These are phyloP conservation scores for Papilio xuthus DNA, from an alignment of 1,140 invertebrate genomes.

Conservation along the genomic window DNA sequence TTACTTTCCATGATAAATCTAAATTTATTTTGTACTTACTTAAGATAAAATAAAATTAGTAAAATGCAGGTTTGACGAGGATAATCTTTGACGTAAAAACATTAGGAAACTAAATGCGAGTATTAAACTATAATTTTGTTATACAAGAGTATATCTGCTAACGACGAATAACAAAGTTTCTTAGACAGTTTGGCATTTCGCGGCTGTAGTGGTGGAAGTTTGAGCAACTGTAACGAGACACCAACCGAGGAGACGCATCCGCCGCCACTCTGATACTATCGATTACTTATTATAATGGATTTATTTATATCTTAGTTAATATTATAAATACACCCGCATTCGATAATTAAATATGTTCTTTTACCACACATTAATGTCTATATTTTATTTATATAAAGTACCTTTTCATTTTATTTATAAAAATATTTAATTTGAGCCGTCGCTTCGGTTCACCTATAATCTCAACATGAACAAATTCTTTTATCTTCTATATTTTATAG, in stretches of 20 bases:
- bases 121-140: conserved; percentile 12
- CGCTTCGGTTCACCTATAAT: too few species aligned
- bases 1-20: not conserved
- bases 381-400: too few species aligned
- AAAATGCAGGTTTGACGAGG: too few species aligned
- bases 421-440: too few species aligned
- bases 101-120: not conserved
- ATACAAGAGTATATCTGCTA: conserved; percentile 4
- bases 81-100: too few species aligned
- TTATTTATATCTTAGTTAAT: not conserved
- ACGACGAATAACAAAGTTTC: conserved; percentile 10
- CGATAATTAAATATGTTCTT: not conserved
- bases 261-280: not conserved
- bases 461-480: too few species aligned
- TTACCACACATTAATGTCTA: too few species aligned
- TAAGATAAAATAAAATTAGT: too few species aligned
- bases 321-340: not conserved
- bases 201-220: not conserved
- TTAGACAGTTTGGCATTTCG: conserved; percentile 15
- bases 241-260: not conserved
- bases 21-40: too few species aligned
- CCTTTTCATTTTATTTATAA: too few species aligned
- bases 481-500: too few species aligned
- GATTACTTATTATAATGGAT: conserved; percentile 3
- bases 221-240: not conserved